Conservation (phyloP, 2,888 invertebrate species). For the Drosophila percnosoma region DNA sequence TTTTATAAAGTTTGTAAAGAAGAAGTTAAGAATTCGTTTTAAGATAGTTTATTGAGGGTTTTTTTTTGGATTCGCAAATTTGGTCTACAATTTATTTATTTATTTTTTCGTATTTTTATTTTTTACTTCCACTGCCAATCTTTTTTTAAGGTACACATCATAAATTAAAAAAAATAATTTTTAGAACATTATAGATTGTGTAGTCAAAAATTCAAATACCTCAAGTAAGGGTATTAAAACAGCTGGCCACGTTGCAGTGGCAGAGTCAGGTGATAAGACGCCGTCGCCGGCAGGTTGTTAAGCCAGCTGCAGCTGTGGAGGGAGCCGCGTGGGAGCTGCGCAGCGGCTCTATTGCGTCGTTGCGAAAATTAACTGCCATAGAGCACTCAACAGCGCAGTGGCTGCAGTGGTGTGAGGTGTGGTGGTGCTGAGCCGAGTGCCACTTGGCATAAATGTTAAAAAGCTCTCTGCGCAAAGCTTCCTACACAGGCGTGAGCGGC, state of each 20-base stretch:
- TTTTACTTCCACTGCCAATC: too few relatives aligned
- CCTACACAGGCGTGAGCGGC: constrained; percentile 59
- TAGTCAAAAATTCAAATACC: neutral
- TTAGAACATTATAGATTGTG: neutral
- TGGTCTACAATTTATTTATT: neutral
- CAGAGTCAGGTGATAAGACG: constrained; percentile 63
- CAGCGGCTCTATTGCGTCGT: constrained; percentile 74
- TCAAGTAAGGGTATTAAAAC: constrained; percentile 19
- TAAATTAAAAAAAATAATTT: neutral
- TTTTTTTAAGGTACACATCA: neutral
- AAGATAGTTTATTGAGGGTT: neutral
- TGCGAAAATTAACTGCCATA: constrained; percentile 76
- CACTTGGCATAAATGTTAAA: constrained; percentile 70
- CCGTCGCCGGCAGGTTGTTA: constrained; percentile 59
- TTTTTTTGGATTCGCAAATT: rapidly evolving
- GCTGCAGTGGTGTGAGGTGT: neutral
- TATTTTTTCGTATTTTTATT: neutral
- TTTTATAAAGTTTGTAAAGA: neutral
- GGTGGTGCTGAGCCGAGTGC: constrained; percentile 2
- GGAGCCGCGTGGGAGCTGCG: constrained; percentile 58
- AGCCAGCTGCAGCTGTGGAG: constrained; percentile 65
- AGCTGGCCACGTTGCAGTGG: constrained; percentile 34
- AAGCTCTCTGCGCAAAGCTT: constrained; percentile 69
- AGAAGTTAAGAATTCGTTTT: neutral
- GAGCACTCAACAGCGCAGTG: constrained; percentile 6